Evolutionary conservation across 2,113 vertebrate species (phyloP).

Genomic region (Brienomyrus longianalis): DNA sequence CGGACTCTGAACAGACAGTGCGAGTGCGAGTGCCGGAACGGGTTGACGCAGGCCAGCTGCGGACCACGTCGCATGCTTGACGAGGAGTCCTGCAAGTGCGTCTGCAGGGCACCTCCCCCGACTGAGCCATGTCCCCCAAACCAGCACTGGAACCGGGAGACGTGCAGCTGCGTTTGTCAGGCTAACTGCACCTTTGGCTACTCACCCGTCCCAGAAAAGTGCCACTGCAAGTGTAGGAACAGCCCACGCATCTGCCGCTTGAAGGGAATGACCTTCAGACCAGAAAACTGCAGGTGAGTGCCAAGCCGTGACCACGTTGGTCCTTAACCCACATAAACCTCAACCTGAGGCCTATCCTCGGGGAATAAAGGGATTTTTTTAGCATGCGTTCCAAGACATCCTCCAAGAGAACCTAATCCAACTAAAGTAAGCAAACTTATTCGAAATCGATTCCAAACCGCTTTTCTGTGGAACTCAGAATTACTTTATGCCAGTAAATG

Average conservation of each 20-base stretch:
- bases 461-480: neutral
- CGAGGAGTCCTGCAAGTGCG: slow-evolving; percentile 53
- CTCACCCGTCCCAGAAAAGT: slow-evolving; percentile 52
- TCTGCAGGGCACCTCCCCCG: slow-evolving; percentile 45
- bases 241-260: slow-evolving; percentile 49
- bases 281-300: slow-evolving; percentile 55
- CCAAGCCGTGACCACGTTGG: neutral
- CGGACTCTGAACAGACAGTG: slow-evolving; percentile 52
- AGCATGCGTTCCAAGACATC: neutral
- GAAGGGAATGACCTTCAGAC: slow-evolving; percentile 55
- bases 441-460: neutral
- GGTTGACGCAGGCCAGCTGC: slow-evolving; percentile 57
- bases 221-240: slow-evolving; percentile 56
- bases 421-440: neutral
- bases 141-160: slow-evolving; percentile 54
- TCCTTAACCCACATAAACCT: neutral
- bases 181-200: slow-evolving; percentile 47
- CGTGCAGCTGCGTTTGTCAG: slow-evolving; percentile 52
- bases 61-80: slow-evolving; percentile 55
- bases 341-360: neutral
- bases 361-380: neutral
- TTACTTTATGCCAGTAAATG: neutral
- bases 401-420: neutral
- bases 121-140: slow-evolving; percentile 47
- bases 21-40: slow-evolving; percentile 56